Base-by-base conservation (phyloP, 2,797 vertebrate species). In the Spinibarbus caldwelli region DNA sequence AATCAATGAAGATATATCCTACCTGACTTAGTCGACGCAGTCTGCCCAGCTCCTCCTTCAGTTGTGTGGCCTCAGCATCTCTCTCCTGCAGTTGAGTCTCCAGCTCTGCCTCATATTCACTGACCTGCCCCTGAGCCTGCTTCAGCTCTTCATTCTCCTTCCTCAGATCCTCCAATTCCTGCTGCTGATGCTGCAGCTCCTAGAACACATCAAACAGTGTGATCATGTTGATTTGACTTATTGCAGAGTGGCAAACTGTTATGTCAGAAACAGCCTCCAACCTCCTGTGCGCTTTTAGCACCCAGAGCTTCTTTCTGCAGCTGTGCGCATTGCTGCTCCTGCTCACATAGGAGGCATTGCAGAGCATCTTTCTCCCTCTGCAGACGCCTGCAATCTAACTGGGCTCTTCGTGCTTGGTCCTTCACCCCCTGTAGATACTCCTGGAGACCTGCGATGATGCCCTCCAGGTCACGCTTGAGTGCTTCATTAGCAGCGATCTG, bases 401-500 rank as follows among this genome's bases (percentile, higher is more conserved):
- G 94, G 82, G 96, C 94, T 36, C 88, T 92, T 47, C 83, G 88
- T 59, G 96, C 96, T 92, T 98, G 95, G 59, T 92, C 90, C 88
- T 96, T 97, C 47, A 97, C 91, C 2, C 94, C 94, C 68, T 93
- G 90, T 89, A 99, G 92, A 82, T 98, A 97, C n/a, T 97, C 95
- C 88, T 98, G 97, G 34, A 99, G 93, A 6, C 97, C 97, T 68
- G 14, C 83, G 84, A 98, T 97, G 84, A 98, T 94, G 10, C 94
- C 94, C 93, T 97, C 95, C 86, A 98, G 89, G 86, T 98, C 97
- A 80, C 86, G 95, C 91, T 98, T 98, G 54, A 98, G 92, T 8
- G 94, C 95, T 89, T 98, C 97, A 23, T 98, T 98, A 15, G 95
- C 95, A 90, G 95, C 94, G 88, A 97, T 97, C 89, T 98, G 97